These are phyloP conservation scores for Ephialtes manifestator DNA, from an alignment of 2,888 invertebrate species.

Conservation along the genomic window DNA sequence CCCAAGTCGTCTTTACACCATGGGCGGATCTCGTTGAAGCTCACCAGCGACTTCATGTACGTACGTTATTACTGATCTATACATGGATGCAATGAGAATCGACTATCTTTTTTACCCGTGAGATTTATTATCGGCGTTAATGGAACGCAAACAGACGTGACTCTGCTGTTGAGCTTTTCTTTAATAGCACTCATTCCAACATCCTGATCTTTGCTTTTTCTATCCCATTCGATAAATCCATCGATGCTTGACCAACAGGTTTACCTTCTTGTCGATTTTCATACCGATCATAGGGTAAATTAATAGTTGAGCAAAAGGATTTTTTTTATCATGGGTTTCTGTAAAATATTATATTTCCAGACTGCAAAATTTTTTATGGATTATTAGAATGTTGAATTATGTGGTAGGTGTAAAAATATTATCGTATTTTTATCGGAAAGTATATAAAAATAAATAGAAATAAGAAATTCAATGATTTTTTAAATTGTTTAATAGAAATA, in stretches of 20 bases:
- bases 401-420: too few relatives aligned
- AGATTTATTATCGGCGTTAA: conserved; percentile 66
- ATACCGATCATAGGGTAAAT: too few relatives aligned
- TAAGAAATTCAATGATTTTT: too few relatives aligned
- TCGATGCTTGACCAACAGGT: conserved; percentile 13
- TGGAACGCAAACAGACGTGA: conserved; percentile 72
- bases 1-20: conserved; percentile 25
- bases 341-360: too few relatives aligned
- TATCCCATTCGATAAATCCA: conserved; percentile 22
- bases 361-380: too few relatives aligned
- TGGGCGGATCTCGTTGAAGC: conserved; percentile 6
- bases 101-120: conserved; percentile 25
- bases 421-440: too few relatives aligned
- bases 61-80: conserved; percentile 27
- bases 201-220: background rate
- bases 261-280: background rate
- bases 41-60: conserved; percentile 37
- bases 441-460: too few relatives aligned
- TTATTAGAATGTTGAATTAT: too few relatives aligned
- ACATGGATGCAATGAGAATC: conserved; percentile 14
- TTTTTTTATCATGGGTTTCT: too few relatives aligned
- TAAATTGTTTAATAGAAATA: too few relatives aligned
- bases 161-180: conserved; percentile 30
- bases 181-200: conserved; percentile 35
- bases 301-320: too few relatives aligned